A percentile compares a stretch with the other conserved stretches of the same genome.
Conservation (phyloP, 2,113 vertebrate genomes). For the Tragelaphus buxtoni region DNA sequence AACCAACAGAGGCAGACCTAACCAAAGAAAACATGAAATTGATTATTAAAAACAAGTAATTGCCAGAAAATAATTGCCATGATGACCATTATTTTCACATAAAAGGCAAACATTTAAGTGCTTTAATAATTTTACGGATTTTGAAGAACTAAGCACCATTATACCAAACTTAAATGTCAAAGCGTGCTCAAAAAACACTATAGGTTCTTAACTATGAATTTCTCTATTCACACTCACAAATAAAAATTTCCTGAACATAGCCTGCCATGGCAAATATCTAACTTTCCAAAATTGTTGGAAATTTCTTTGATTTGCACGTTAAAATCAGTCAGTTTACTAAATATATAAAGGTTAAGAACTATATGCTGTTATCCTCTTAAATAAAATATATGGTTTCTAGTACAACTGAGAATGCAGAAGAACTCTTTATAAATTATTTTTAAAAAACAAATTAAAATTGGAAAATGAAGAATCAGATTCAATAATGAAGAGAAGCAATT, state of each 20-base stretch:
- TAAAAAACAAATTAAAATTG: conserved; percentile 14
- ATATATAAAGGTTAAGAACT: not conserved
- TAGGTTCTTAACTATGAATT: not conserved
- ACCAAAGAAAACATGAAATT: not conserved
- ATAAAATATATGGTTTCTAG: not conserved
- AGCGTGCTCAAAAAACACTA: not conserved
- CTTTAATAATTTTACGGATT: not conserved
- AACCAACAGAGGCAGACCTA: conserved; percentile 92
- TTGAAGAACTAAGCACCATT: not conserved
- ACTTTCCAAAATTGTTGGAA: not conserved
- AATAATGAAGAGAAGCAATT: not conserved
- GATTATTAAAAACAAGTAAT: not conserved
- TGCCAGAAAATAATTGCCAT: not conserved
- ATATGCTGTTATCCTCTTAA: not conserved
- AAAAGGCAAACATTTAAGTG: not conserved
- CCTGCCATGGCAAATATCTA: not conserved
- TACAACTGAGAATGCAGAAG: not conserved
- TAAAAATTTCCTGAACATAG: not conserved
- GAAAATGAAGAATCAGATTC: not conserved
- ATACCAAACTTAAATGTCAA: not conserved
- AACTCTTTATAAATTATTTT: not conserved
- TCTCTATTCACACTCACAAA: not conserved
- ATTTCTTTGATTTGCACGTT: not conserved
- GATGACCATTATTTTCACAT: not conserved
- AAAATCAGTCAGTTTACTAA: not conserved